Percentiles rank a stretch among this genome's conserved stretches.
Evolutionary conservation across 2,888 invertebrate genomes (phyloP).

Genomic region (Deroplatys truncata): DNA sequence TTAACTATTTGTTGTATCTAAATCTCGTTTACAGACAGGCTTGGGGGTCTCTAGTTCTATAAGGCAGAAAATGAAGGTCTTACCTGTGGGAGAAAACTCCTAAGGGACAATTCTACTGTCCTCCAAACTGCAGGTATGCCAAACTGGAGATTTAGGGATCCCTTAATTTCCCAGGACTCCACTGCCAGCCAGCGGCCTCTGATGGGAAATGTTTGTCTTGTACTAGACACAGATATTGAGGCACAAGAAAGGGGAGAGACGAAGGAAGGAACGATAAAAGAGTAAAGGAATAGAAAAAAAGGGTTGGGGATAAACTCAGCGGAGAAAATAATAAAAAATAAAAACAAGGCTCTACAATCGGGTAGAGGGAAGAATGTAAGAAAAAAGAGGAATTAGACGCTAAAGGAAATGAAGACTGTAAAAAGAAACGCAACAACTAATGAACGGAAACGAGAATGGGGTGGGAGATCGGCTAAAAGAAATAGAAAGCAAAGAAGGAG

Average conservation of each 20-base stretch:
- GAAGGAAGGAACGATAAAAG: neutral
- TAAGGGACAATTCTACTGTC: neutral
- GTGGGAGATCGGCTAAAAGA: neutral
- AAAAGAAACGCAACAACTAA: neutral
- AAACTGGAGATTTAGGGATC: neutral
- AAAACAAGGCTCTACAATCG: neutral
- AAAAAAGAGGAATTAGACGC: neutral
- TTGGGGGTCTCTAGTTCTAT: too few species aligned
- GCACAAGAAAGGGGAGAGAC: neutral
- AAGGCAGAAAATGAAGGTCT: too few species aligned
- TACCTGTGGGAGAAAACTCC: too few species aligned
- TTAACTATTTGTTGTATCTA: too few species aligned
- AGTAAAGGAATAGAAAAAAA: neutral
- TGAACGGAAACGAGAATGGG: neutral
- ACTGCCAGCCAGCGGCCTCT: neutral
- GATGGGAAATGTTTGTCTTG: neutral
- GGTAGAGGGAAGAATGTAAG: neutral
- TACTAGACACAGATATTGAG: neutral
- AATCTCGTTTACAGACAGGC: too few species aligned
- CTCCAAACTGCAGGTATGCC: neutral
- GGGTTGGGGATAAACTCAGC: neutral
- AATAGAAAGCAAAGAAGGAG: neutral
- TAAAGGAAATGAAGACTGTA: neutral
- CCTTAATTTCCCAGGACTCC: neutral
- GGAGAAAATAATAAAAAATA: neutral